These are phyloP conservation scores for Macrophya annulata DNA, from an alignment of 2,888 invertebrate species.

Conservation along the genomic window DNA sequence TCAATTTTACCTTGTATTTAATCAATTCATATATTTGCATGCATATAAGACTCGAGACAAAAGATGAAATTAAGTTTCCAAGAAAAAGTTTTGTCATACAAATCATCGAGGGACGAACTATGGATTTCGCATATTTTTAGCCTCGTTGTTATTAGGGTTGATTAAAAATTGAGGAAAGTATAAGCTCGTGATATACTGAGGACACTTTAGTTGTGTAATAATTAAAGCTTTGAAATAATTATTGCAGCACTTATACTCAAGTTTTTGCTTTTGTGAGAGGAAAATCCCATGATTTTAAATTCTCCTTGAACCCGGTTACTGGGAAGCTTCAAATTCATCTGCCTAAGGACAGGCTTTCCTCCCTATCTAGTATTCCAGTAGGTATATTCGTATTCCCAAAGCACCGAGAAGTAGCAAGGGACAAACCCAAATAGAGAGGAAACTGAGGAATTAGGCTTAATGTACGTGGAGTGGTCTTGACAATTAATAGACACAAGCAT, in stretches of 20 bases:
- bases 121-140: neutral
- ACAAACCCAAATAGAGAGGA: neutral
- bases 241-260: neutral
- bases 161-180: neutral
- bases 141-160: neutral
- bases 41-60: neutral
- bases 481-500: constrained; percentile 20
- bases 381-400: neutral
- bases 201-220: neutral
- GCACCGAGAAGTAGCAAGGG: neutral
- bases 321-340: neutral
- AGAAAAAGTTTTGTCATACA: neutral
- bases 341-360: neutral
- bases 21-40: neutral
- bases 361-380: neutral
- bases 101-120: neutral
- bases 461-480: neutral
- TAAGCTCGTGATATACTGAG: neutral
- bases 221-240: neutral
- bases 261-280: neutral
- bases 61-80: too few relatives aligned
- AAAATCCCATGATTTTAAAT: neutral
- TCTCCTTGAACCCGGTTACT: neutral
- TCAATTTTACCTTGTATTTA: neutral
- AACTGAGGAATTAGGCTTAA: constrained; percentile 14